Evolutionary conservation across 1,140 invertebrate genomes (phyloP), one percentile per base, ranked within the genome.

Genomic region (Telenomus remus): DNA sequence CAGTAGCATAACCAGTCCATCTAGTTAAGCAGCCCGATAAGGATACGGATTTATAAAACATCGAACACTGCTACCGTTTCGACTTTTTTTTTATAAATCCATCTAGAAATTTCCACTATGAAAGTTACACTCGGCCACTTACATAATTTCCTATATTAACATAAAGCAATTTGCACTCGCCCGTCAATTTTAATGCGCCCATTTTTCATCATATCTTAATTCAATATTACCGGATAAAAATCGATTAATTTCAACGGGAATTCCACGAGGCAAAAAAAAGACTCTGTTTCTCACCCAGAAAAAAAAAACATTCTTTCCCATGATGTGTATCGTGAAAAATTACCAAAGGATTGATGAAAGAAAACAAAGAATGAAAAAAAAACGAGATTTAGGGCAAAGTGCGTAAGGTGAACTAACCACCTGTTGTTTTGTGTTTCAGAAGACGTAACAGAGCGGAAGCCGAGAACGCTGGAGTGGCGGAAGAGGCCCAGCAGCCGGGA

Each of bases 361-460:
- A 27, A 27, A 11, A 9, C 37, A 39, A 39, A 39, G 37, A 9
- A n/a, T n/a, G 37, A 9, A n/a, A 39, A 11, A 39, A 39, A n/a
- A n/a, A n/a, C n/a, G n/a, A n/a, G 37, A 39, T 9, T 11, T 39
- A 39, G n/a, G 37, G 12, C 13, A 44, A 49, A 49, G 15, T 16
- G 6, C 16, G 46, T 16, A 49, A 61, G 46, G 9, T 42, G 9
- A 71, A 71, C 44, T 37, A 12, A 55, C 43, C 53, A 53, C 14
- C 13, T 68, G 51, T 56, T 70, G 46, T 35, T 72, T 48, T 73
- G 16, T 89, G 19, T 27, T 88, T 4, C 85, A 91, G 90, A 80
- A 89, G 89, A 83, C 87, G 89, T 63, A 89, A 85, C 77, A 85
- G 89, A 59, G 82, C 84, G 69, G 89, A 90, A 78, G 86, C 87